Percentiles rank a stretch among this genome's conserved stretches.
Evolutionary conservation across 2,888 invertebrate genomes (phyloP).

Genomic region (Pogonocherus hispidulus): DNA sequence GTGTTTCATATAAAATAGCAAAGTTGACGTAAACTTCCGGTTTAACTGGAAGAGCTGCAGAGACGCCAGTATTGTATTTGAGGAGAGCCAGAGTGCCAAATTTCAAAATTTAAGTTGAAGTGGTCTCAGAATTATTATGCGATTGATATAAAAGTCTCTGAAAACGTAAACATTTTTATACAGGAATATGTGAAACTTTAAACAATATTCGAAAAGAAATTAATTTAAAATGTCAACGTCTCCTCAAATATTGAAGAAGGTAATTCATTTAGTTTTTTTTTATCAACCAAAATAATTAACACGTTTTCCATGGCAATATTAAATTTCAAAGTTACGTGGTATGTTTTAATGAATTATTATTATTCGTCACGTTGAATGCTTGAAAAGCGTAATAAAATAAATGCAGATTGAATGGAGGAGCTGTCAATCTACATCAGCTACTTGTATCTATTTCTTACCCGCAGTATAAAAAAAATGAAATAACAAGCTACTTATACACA

Average conservation of each 20-base stretch:
- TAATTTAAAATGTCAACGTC: not conserved
- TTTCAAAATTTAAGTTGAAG: no score
- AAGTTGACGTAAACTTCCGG: no score
- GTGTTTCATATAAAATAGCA: no score
- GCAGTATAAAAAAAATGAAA: not conserved
- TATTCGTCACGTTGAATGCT: not conserved
- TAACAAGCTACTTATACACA: not conserved
- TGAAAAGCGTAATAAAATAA: not conserved
- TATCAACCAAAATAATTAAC: not conserved
- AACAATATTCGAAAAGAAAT: no score
- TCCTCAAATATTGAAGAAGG: not conserved
- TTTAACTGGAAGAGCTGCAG: no score
- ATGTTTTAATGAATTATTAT: not conserved
- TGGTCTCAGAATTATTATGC: no score
- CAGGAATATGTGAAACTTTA: no score
- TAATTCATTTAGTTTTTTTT: no score
- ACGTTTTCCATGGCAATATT: constrained; percentile 2
- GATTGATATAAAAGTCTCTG: no score
- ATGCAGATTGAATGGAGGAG: not conserved
- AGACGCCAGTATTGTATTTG: no score
- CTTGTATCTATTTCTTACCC: not conserved
- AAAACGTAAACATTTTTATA: no score
- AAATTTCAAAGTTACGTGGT: not conserved
- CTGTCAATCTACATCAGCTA: constrained; percentile 7
- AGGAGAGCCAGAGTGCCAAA: no score